Evolutionary conservation across 2,888 invertebrate genomes (phyloP), one percentile per base, ranked within the genome.

Genomic region (Tenodera sinensis): DNA sequence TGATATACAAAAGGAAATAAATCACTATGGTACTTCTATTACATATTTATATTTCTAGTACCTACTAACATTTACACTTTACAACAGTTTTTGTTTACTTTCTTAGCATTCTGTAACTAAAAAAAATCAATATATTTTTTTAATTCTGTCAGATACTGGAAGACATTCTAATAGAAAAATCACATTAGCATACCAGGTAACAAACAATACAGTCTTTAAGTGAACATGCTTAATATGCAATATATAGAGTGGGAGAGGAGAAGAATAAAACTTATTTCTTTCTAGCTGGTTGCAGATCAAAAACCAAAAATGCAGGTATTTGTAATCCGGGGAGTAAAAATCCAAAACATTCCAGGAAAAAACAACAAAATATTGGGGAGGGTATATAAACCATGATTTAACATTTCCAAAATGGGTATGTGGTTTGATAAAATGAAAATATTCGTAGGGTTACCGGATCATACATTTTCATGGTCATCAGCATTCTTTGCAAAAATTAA

Each of bases 261-360:
- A n/a, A n/a, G n/a, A 71, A 25, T 71, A 71, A 71, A 20, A 71
- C 20, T 20, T 8, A 71, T 42, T 1, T 20, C 15, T 54, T 71
- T 71, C 20, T 20, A 20, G 25, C 6, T 71, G 25, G 54, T 20
- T 71, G 54, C 54, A 71, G 54, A 71, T 15, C 28, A 25, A 85
- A 34, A 30, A 47, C 47, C 7, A 20, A 30, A n/a, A 34, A 85
- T 34, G 85, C 85, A 71, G 54, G 54, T 71, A 8, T 20, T 71
- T 71, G 54, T 20, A 71, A 25, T 71, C 15, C 20, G 54, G 42
- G 27, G 14, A 20, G 54, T 47, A 30, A 85, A 85, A 85, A 85
- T 42, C 14, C 85, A 85, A 54, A 85, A 85, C 85, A 85, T 85
- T 85, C 85, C 85, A 85, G 54, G 28, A 86, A 86, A 30, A 86